Evolutionary conservation across 2,888 invertebrate genomes (phyloP).

Genomic region (Neocrepidodera transversa): DNA sequence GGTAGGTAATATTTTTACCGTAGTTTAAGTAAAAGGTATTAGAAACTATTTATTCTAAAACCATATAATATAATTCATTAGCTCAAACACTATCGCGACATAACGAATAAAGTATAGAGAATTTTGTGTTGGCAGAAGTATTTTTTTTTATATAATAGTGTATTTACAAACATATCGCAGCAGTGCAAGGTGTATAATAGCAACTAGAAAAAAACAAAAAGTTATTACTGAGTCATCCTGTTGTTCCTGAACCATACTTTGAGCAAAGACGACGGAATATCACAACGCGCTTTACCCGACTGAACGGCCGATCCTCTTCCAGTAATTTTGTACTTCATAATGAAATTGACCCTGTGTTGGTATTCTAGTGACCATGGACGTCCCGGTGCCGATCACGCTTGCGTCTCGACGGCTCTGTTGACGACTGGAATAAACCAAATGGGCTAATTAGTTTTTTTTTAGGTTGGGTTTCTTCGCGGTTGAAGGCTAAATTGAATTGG

Average conservation of each 20-base stretch:
- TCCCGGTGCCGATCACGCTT: constrained; percentile 40
- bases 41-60: too few relatives aligned
- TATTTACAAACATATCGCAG: constrained; percentile 20
- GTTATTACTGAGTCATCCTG: constrained; percentile 28
- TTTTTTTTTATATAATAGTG: too few relatives aligned
- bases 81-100: too few relatives aligned
- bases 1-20: too few relatives aligned
- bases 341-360: constrained; percentile 22
- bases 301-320: background rate
- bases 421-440: constrained; percentile 31
- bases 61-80: too few relatives aligned
- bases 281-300: constrained; percentile 13
- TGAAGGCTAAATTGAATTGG: constrained; percentile 18
- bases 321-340: constrained; percentile 1
- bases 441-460: constrained; percentile 23
- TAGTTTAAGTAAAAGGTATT: too few relatives aligned
- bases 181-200: constrained; percentile 12
- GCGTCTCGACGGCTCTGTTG: constrained; percentile 35
- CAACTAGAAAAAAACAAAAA: constrained; percentile 12
- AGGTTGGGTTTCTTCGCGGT: constrained; percentile 13
- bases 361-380: constrained; percentile 35
- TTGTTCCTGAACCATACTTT: constrained; percentile 17
- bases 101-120: too few relatives aligned
- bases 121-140: too few relatives aligned
- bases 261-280: constrained; percentile 8